A percentile compares a stretch with the other conserved stretches of the same genome.
These are phyloP conservation scores for Schlechtendalia chinensis DNA, from an alignment of 1,140 invertebrate species.

Conservation along the genomic window DNA sequence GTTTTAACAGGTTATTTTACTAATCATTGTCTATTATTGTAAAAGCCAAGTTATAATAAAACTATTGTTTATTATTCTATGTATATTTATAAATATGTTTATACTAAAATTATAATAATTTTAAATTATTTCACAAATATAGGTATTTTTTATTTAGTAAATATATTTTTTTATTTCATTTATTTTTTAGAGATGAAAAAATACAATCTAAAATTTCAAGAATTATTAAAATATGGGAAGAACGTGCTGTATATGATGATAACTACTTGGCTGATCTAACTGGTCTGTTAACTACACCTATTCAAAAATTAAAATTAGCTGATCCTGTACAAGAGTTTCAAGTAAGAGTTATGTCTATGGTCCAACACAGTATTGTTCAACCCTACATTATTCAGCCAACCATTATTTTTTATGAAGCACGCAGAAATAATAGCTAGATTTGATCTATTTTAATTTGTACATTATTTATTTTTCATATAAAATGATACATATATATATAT, in stretches of 20 bases:
- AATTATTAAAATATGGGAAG: slow-evolving; percentile 93
- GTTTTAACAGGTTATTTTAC: too few relatives aligned
- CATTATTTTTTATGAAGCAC: too few relatives aligned
- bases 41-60: too few relatives aligned
- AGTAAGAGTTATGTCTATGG: slow-evolving; percentile 55
- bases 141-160: background rate
- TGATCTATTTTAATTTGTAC: too few relatives aligned
- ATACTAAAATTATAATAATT: too few relatives aligned
- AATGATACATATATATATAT: too few relatives aligned
- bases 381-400: too few relatives aligned
- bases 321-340: slow-evolving; percentile 63
- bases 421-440: too few relatives aligned
- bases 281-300: slow-evolving; percentile 70
- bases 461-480: too few relatives aligned
- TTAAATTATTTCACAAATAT: background rate
- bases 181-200: slow-evolving; percentile 75
- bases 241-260: slow-evolving; percentile 82
- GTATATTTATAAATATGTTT: too few relatives aligned
- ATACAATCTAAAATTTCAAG: slow-evolving; percentile 80
- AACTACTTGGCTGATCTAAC: slow-evolving; percentile 81
- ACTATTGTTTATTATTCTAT: too few relatives aligned
- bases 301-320: slow-evolving; percentile 62
- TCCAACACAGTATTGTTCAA: background rate
- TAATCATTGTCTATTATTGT: too few relatives aligned
- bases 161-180: slow-evolving; percentile 3